These are phyloP conservation scores for Chelon labrosus DNA, from an alignment of 2,797 vertebrate species.

Conservation along the genomic window DNA sequence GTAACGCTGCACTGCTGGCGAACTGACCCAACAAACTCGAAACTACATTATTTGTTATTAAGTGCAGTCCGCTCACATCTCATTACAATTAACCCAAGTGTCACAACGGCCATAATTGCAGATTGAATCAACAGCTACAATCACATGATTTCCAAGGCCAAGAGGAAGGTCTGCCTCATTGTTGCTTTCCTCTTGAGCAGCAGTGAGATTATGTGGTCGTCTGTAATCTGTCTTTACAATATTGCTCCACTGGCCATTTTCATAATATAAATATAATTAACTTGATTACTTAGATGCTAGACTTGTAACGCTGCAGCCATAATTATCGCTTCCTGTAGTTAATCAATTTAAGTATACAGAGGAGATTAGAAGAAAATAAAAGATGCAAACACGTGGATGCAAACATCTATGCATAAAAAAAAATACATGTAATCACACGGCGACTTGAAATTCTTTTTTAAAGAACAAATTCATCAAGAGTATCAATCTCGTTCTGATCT, in stretches of 20 bases:
- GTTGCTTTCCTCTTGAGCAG: slow-evolving; percentile 8
- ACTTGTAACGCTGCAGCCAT: slow-evolving; percentile 2
- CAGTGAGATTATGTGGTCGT: background rate
- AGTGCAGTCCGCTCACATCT: slow-evolving; percentile 4
- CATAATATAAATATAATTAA: slow-evolving; percentile 5
- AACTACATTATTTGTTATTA: background rate
- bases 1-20: slow-evolving; percentile 26
- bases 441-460: background rate
- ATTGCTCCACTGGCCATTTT: slow-evolving; percentile 10
- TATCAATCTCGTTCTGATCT: background rate
- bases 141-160: slow-evolving; percentile 15
- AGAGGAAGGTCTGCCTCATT: background rate
- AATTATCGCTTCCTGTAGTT: slow-evolving; percentile 11
- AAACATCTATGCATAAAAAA: background rate
- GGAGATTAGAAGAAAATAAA: background rate
- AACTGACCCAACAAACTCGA: slow-evolving; percentile 1
- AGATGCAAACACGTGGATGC: background rate
- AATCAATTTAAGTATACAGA: background rate
- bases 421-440: background rate
- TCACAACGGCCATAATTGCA: background rate
- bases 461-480: background rate
- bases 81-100: background rate
- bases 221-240: background rate
- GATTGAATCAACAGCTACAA: background rate
- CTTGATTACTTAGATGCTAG: background rate